A percentile compares a stretch with the other conserved stretches of the same genome.
Conservation (phyloP, 2,888 invertebrate species). For the Clanis bilineata region DNA sequence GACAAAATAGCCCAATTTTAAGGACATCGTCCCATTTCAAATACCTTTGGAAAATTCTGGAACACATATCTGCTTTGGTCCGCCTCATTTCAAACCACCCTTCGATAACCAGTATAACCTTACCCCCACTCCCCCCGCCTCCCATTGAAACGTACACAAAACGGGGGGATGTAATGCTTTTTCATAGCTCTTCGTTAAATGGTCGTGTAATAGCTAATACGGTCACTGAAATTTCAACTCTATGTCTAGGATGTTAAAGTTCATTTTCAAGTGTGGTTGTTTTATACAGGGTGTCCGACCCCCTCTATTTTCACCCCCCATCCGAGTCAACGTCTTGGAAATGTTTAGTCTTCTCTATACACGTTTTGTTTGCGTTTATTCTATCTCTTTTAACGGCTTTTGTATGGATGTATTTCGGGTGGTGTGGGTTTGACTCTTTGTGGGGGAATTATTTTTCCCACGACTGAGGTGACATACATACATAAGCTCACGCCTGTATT, state of each 20-base stretch:
- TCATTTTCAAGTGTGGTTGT: constrained; percentile 27
- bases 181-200: constrained; percentile 56
- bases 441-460: not conserved
- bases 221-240: not conserved
- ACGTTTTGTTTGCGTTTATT: constrained; percentile 74
- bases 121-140: constrained; percentile 34
- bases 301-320: constrained; percentile 42
- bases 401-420: constrained; percentile 23
- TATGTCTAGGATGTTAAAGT: constrained; percentile 29
- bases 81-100: constrained; percentile 26
- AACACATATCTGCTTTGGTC: constrained; percentile 23
- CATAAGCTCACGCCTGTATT: too few relatives aligned
- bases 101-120: constrained; percentile 38
- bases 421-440: constrained; percentile 6
- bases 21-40: constrained; percentile 7
- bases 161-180: constrained; percentile 48
- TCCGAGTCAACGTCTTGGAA: constrained; percentile 72
- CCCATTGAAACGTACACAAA: constrained; percentile 26
- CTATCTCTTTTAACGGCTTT: constrained; percentile 57
- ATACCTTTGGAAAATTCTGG: constrained; percentile 24
- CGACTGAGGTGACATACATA: not conserved
- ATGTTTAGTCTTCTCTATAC: constrained; percentile 72
- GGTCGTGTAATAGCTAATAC: constrained; percentile 34
- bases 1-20: constrained; percentile 8
- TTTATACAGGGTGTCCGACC: constrained; percentile 11